These are phyloP conservation scores for Limnephilus marmoratus DNA, from an alignment of 2,888 invertebrate genomes.

Conservation along the genomic window DNA sequence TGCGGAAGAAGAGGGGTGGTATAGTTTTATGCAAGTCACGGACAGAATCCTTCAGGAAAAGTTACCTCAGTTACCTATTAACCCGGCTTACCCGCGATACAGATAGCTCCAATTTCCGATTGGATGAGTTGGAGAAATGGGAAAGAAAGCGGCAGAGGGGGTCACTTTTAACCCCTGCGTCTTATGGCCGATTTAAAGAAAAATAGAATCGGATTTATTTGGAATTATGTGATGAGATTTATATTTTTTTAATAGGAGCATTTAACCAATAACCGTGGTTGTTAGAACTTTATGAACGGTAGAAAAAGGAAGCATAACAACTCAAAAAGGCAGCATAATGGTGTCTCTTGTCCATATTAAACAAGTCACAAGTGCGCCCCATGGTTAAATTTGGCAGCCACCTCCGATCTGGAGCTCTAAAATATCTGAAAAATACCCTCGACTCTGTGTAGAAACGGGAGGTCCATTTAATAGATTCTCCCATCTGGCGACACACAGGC, in stretches of 20 bases:
- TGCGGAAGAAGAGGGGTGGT: background rate
- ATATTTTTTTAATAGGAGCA: background rate
- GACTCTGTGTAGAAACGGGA: no score
- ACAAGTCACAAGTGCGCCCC: no score
- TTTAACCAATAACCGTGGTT: background rate
- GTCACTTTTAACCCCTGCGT: background rate
- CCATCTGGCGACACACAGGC: no score
- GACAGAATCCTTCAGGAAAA: slow-evolving; percentile 17
- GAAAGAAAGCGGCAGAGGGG: background rate
- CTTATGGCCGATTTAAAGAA: background rate
- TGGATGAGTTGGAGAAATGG: slow-evolving; percentile 6
- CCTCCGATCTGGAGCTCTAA: no score
- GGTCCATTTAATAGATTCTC: no score
- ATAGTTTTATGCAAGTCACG: slow-evolving; percentile 19
- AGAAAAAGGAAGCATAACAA: no score
- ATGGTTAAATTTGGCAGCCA: no score
- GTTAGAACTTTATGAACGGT: no score
- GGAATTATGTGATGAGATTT: background rate
- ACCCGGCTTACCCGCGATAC: slow-evolving; percentile 22
- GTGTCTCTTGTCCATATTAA: no score
- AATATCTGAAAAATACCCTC: no score
- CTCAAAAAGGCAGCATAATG: no score
- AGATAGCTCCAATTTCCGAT: slow-evolving; percentile 39
- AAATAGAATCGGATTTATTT: background rate
- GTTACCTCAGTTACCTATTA: slow-evolving; percentile 4